A percentile compares a stretch with the other conserved stretches of the same genome.
phyloP scores from a whole-genome alignment of 2,113 vertebrate species.

The Centropus bengalensis region DNA sequence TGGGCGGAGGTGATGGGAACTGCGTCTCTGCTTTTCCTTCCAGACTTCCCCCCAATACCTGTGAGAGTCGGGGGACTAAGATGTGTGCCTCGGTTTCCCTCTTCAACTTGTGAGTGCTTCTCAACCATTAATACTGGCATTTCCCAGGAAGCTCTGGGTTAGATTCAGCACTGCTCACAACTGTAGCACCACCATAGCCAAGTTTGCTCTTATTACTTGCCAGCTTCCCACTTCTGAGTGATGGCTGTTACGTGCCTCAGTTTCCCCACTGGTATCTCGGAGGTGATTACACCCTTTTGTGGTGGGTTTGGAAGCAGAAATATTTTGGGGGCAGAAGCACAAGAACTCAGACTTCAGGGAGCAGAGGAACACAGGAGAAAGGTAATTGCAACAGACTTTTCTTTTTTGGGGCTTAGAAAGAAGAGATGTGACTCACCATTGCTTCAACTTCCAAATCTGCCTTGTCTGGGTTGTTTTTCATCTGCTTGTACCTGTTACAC shows the following conservation, averaged over 20 bases:
- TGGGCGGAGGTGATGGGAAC: neutral
- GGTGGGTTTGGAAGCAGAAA: neutral
- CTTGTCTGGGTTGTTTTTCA: rapidly evolving
- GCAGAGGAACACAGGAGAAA: neutral
- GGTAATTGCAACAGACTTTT: neutral
- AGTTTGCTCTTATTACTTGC: neutral
- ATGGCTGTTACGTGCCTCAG: neutral
- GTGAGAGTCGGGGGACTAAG: no score
- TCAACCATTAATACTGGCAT: neutral
- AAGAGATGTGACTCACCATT: neutral
- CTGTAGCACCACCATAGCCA: neutral
- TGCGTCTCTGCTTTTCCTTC: neutral
- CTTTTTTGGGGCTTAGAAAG: neutral
- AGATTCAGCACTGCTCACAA: neutral
- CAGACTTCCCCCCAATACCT: neutral
- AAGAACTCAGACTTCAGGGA: neutral
- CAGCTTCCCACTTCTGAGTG: neutral
- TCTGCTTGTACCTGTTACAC: neutral
- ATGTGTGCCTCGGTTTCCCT: no score
- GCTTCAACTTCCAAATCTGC: neutral
- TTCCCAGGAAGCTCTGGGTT: neutral
- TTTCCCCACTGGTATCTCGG: neutral
- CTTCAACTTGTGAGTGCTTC: no score
- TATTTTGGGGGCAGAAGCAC: neutral
- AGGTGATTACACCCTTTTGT: neutral